These are phyloP conservation scores for Ceriagrion tenellum DNA, from an alignment of 2,888 invertebrate genomes.

Conservation along the genomic window DNA sequence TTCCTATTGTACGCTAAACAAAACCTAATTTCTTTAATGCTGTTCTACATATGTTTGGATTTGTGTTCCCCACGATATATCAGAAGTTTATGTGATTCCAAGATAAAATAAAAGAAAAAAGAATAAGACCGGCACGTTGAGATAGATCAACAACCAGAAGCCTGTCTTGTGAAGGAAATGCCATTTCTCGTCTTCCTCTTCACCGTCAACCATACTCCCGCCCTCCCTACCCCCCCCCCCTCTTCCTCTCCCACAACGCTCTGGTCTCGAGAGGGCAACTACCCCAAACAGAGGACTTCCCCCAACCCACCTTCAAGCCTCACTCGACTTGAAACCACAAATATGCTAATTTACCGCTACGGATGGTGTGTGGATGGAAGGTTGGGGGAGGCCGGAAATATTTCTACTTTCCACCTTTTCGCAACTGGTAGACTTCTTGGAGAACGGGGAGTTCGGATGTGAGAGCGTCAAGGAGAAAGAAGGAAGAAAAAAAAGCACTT, in stretches of 20 bases:
- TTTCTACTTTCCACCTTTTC: not conserved
- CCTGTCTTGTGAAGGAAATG: not conserved
- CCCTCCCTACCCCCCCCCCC: not conserved
- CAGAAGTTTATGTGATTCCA: too few relatives aligned
- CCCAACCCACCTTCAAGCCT: not conserved
- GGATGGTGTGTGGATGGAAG: too few relatives aligned
- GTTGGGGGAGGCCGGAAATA: not conserved
- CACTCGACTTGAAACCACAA: constrained; percentile 34
- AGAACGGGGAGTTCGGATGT: not conserved
- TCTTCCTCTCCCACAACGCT: not conserved
- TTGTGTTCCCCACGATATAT: too few relatives aligned
- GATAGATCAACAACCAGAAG: not conserved
- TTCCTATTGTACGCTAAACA: too few relatives aligned
- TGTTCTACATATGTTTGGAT: too few relatives aligned
- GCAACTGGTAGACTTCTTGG: not conserved
- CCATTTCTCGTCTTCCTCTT: not conserved
- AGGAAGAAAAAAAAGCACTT: not conserved
- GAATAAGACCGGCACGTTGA: not conserved
- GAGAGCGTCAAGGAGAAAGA: not conserved
- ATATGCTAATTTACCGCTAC: constrained; percentile 44
- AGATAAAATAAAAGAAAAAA: not conserved
- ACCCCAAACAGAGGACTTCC: not conserved
- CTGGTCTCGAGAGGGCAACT: not conserved
- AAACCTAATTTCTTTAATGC: too few relatives aligned
- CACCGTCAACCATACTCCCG: not conserved